A percentile compares a stretch with the other conserved stretches of the same genome.
phyloP scores from a whole-genome alignment of 2,797 vertebrate genomes.

The Tarsius wallacei region DNA sequence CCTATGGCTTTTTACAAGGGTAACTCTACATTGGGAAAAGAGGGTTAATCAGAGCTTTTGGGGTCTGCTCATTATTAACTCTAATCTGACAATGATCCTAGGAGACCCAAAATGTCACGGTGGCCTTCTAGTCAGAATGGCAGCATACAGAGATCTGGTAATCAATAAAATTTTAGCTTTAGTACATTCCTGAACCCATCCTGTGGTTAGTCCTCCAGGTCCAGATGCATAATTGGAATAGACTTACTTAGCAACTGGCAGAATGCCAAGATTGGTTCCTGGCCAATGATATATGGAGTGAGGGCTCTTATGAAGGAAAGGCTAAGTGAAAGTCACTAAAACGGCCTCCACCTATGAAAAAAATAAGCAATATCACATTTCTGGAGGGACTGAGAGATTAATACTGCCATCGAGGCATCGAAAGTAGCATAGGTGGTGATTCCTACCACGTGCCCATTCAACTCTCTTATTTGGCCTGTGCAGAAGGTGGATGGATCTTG shows the following conservation, averaged over 20 bases:
- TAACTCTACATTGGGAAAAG: background rate
- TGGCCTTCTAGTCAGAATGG: background rate
- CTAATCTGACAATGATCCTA: background rate
- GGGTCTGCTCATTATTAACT: background rate
- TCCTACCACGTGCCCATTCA: background rate
- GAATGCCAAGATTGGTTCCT: background rate
- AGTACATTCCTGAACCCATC: background rate
- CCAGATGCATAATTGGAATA: background rate
- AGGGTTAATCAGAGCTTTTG: background rate
- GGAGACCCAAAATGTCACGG: background rate
- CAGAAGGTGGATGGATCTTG: background rate
- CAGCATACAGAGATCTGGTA: background rate
- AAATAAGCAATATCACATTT: background rate
- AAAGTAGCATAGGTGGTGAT: background rate
- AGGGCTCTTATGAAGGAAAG: background rate
- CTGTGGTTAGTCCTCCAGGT: background rate
- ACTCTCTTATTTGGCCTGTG: background rate
- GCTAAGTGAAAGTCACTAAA: background rate
- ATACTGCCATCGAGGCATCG: background rate
- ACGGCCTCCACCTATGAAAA: background rate
- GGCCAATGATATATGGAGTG: background rate
- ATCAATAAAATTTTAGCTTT: background rate
- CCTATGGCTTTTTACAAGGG: background rate
- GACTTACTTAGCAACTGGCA: background rate
- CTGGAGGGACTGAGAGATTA: background rate